Evolutionary conservation across 1,140 invertebrate species (phyloP).

Genomic region (Dinoponera quadriceps): DNA sequence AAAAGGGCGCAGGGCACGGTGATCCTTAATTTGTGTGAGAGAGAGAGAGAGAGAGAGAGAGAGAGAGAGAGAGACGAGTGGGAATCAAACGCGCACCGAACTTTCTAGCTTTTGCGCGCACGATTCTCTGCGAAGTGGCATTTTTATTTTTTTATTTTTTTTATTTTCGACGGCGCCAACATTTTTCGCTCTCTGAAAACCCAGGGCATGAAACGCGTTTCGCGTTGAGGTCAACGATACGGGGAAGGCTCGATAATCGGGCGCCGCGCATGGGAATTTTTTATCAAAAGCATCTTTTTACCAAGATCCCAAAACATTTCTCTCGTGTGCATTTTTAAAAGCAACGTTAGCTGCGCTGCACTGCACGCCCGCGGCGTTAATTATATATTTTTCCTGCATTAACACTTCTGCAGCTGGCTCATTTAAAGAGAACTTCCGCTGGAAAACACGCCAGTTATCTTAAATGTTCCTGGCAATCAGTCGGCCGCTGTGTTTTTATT

Average conservation of each 20-base stretch:
- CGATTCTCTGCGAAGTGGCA: neutral
- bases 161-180: neutral
- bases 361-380: neutral
- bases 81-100: slow-evolving; percentile 7
- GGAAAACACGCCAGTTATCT: neutral
- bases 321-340: slow-evolving; percentile 25
- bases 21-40: slow-evolving; percentile 17
- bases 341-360: neutral
- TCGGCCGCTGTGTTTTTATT: neutral
- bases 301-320: slow-evolving; percentile 36
- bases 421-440: slow-evolving; percentile 11
- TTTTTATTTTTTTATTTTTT: neutral
- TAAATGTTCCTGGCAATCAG: slow-evolving; percentile 11
- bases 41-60: too few relatives aligned
- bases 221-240: slow-evolving; percentile 39
- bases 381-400: slow-evolving; percentile 23
- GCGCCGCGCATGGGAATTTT: slow-evolving; percentile 6
- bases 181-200: slow-evolving; percentile 49
- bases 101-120: slow-evolving; percentile 34
- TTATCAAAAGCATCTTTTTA: slow-evolving; percentile 54
- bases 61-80: slow-evolving; percentile 19
- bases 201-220: slow-evolving; percentile 27
- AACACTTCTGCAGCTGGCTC: slow-evolving; percentile 13
- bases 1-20: neutral
- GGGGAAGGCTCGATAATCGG: slow-evolving; percentile 39